Evolutionary conservation across 2,888 invertebrate genomes (phyloP), one percentile per base, ranked within the genome.

Genomic region (Phorcus lineatus): DNA sequence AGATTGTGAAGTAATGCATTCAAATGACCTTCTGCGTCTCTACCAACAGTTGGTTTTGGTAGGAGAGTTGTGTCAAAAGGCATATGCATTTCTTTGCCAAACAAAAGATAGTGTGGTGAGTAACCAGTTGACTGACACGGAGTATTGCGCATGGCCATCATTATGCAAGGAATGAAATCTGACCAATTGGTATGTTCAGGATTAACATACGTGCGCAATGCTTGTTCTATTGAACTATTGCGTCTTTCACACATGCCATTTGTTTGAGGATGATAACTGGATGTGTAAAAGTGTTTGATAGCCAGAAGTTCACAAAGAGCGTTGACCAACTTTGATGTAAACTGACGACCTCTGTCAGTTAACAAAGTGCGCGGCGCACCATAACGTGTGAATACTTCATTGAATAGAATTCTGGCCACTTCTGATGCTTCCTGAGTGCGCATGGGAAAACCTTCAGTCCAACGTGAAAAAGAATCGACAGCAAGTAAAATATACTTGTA

Each of bases 401-500:
- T 76, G 62, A 81, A 86, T 0, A 85, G 74, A 55, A 83, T 79
- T 22, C 76, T 22, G 1, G 86, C 85, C 11, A 86, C 80, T 77
- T 84, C 83, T 19, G 54, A 74, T 13, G 85, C 84, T 74, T 83
- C 84, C 62, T 82, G 82, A 11, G 83, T 80, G 55, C 77, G 81
- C 66, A 85, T 28, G 4, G 85, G 84, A 67, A 87, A 84, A 2
- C 82, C 84, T 77, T 87, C 87, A 55, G 81, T 54, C 83, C 84
- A 87, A 19, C 78, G 76, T 4, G 81, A 74, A 52, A 80, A 85
- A 19, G 79, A 80, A 19, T 86, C 83, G 16, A 84, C 83, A 28
- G 83, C 66, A n/a, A 84, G 74, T 7, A 85, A 74, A 16, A 83
- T 80, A 57, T 84, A 93, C 95, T 97, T 91, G 96, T 97, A 93